Conservation (phyloP, 2,113 vertebrate species). For the Pluvianellus socialis region DNA sequence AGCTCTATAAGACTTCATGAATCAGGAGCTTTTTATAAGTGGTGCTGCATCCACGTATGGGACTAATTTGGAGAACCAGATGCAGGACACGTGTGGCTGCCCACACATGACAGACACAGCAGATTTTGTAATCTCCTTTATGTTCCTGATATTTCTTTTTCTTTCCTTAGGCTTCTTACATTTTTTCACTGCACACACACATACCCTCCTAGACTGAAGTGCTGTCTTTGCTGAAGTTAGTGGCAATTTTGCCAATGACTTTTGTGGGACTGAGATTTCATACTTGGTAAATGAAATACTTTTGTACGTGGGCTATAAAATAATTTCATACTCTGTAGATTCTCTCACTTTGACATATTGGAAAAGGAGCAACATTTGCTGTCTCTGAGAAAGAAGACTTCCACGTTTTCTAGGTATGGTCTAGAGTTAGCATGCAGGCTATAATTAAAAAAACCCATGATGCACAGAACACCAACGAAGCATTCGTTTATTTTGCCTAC, state of each 20-base stretch:
- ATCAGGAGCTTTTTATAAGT: background rate
- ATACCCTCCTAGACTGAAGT: background rate
- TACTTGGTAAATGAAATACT: background rate
- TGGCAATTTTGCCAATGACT: background rate
- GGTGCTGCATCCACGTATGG: background rate
- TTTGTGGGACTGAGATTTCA: background rate
- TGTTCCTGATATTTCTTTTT: background rate
- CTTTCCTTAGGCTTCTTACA: background rate
- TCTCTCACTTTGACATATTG: background rate
- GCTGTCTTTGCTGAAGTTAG: background rate
- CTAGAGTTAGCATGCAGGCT: background rate
- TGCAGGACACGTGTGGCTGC: background rate
- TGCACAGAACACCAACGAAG: background rate
- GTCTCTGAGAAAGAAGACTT: background rate
- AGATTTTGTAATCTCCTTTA: background rate
- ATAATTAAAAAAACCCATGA: background rate
- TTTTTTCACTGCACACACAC: background rate
- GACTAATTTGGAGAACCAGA: background rate
- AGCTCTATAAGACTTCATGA: background rate
- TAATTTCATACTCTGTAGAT: background rate
- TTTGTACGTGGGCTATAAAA: background rate
- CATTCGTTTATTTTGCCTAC: constrained; percentile 28
- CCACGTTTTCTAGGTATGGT: background rate
- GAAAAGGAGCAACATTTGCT: background rate
- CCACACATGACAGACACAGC: background rate